phyloP scores from a whole-genome alignment of 1,140 invertebrate genomes.

The Polyergus mexicanus region DNA sequence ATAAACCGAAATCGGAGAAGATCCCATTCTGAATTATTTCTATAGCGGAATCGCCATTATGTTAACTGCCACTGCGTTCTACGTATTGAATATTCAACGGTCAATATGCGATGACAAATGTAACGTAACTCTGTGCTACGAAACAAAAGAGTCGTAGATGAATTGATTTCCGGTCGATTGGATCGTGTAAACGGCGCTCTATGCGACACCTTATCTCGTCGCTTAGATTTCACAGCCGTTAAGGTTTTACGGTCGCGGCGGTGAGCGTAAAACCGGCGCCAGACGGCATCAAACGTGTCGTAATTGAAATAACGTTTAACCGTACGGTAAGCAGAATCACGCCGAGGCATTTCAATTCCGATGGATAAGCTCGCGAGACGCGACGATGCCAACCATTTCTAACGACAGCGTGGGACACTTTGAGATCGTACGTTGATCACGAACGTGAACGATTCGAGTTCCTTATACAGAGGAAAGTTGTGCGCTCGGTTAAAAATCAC shows the following conservation, averaged over 20 bases:
- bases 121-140: constrained; percentile 18
- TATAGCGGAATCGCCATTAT: constrained; percentile 5
- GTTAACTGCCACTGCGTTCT: neutral
- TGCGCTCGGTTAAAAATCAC: neutral
- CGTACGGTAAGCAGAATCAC: constrained; percentile 61
- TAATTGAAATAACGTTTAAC: constrained; percentile 73
- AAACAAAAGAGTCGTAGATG: constrained; percentile 53
- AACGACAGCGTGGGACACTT: neutral
- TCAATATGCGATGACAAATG: constrained; percentile 55
- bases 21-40: neutral
- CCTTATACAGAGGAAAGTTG: neutral
- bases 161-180: constrained; percentile 72
- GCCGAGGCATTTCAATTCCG: constrained; percentile 8
- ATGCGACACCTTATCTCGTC: constrained; percentile 67
- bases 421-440: constrained; percentile 13
- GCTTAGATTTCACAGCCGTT: constrained; percentile 72
- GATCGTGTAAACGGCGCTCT: constrained; percentile 65
- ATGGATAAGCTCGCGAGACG: constrained; percentile 22
- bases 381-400: neutral
- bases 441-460: neutral
- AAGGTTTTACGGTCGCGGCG: constrained; percentile 66
- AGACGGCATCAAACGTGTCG: constrained; percentile 72
- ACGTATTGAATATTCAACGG: constrained; percentile 1
- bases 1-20: neutral
- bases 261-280: constrained; percentile 66